Conservation (phyloP, 2,113 vertebrate species). For the Gnathonemus echidnorhynchus region DNA sequence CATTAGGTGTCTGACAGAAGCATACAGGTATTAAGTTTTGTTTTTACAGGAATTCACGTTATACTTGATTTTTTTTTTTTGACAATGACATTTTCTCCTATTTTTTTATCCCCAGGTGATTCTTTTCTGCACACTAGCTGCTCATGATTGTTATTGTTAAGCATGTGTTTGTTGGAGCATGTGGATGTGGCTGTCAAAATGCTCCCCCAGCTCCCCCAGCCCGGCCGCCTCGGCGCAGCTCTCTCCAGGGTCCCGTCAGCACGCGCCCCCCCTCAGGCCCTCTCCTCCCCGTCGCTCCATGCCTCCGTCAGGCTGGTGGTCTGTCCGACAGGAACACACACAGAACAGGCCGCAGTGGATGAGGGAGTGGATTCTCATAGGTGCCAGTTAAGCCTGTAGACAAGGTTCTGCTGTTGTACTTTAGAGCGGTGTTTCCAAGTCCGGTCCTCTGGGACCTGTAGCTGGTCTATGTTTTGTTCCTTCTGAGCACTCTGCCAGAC, state of each 20-base stretch:
- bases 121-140: neutral
- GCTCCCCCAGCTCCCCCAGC: neutral
- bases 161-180: neutral
- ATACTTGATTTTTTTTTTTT: neutral
- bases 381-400: neutral
- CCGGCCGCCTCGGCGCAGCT: neutral
- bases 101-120: neutral
- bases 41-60: neutral
- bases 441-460: neutral
- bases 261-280: neutral
- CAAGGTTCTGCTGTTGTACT: neutral
- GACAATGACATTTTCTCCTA: neutral
- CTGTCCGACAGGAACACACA: neutral
- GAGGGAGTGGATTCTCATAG: neutral
- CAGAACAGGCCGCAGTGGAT: neutral
- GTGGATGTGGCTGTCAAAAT: neutral
- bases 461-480: neutral
- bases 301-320: constrained; percentile 21
- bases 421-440: neutral
- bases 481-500: neutral
- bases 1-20: neutral
- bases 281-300: neutral
- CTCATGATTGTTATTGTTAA: neutral
- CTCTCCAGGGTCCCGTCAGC: neutral
- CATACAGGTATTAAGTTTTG: neutral